Evolutionary conservation across 2,888 invertebrate species (phyloP).

Genomic region (Oeneis ivallda): DNA sequence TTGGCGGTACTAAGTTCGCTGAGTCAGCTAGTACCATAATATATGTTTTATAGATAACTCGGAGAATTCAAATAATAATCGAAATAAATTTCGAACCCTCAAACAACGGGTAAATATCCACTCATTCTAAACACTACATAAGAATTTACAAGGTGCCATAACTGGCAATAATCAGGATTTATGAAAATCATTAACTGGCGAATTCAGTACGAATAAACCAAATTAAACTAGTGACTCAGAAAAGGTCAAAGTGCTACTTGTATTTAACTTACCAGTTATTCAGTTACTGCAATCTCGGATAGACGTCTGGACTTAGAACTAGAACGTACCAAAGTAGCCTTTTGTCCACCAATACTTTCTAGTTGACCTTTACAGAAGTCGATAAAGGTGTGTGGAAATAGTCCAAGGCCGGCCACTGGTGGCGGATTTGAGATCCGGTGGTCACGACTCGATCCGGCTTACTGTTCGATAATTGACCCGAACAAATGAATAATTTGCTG

Average conservation of each 20-base stretch:
- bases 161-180: too few species aligned
- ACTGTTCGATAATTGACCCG: conserved; percentile 57
- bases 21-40: too few species aligned
- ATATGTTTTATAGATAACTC: too few species aligned
- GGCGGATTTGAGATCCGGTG: conserved; percentile 72
- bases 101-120: too few species aligned
- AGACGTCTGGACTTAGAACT: conserved; percentile 13
- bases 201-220: neutral
- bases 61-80: too few species aligned
- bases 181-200: neutral
- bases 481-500: conserved; percentile 45
- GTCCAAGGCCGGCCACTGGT: conserved; percentile 72
- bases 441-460: conserved; percentile 67
- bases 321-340: conserved; percentile 28
- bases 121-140: too few species aligned
- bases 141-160: neutral
- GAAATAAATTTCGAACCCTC: too few species aligned
- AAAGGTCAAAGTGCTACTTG: conserved; percentile 13
- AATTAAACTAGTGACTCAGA: neutral
- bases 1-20: too few species aligned
- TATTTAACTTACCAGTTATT: neutral
- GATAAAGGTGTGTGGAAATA: conserved; percentile 68
- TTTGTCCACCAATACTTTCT: conserved; percentile 57
- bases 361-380: conserved; percentile 70
- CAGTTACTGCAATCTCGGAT: neutral